Evolutionary conservation across 2,797 vertebrate species (phyloP).

Genomic region (Fringilla coelebs): DNA sequence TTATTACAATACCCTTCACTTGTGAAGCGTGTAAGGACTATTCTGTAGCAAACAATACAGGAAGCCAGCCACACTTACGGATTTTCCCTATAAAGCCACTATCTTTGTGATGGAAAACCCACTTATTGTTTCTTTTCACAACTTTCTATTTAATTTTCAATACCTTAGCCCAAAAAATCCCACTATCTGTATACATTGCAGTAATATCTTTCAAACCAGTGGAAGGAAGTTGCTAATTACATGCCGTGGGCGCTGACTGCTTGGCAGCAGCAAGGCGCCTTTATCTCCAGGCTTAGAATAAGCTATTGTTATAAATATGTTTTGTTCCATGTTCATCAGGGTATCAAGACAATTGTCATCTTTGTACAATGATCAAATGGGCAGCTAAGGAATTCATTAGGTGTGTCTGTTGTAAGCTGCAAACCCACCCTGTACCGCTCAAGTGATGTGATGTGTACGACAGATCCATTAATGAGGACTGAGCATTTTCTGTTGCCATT

Average conservation of each 20-base stretch:
- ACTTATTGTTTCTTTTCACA: conserved; percentile 22
- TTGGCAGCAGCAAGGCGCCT: conserved; percentile 33
- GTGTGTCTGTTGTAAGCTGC: conserved; percentile 30
- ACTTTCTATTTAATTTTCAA: conserved; percentile 51
- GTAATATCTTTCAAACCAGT: background rate
- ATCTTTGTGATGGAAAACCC: conserved; percentile 8
- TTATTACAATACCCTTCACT: background rate
- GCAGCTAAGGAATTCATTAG: conserved; percentile 47
- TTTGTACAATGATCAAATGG: conserved; percentile 32
- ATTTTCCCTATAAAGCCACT: background rate
- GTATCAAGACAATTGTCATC: conserved; percentile 18
- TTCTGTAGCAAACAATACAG: background rate
- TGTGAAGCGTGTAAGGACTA: background rate
- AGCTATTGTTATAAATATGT: conserved; percentile 35
- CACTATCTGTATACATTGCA: background rate
- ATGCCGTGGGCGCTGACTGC: background rate
- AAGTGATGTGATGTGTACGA: background rate
- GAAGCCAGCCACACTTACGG: background rate
- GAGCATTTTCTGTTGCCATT: conserved; percentile 37
- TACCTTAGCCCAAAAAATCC: conserved; percentile 23
- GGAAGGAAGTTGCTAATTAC: conserved; percentile 44
- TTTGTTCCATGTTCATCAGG: conserved; percentile 46
- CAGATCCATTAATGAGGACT: conserved; percentile 29
- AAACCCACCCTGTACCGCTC: conserved; percentile 18
- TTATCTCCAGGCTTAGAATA: conserved; percentile 16